Conservation (phyloP, 2,888 invertebrate species). For the Limenitis camilla region DNA sequence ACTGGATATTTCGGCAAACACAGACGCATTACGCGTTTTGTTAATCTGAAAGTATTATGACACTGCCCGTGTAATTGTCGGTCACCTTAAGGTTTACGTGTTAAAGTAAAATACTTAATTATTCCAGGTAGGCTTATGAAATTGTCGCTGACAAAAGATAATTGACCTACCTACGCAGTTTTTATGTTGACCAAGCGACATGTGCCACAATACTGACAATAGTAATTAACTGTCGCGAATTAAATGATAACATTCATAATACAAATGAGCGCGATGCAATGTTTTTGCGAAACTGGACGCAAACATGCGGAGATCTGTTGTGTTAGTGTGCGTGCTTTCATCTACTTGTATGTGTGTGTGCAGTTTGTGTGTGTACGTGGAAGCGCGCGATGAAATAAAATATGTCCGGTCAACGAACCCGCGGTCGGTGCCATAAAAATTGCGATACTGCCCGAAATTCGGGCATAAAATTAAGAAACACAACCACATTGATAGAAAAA, state of each 20-base stretch:
- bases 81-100: constrained; percentile 22
- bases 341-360: constrained; percentile 49
- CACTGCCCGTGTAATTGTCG: constrained; percentile 43
- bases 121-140: constrained; percentile 13
- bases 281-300: constrained; percentile 64
- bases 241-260: constrained; percentile 53
- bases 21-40: constrained; percentile 61
- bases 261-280: constrained; percentile 50
- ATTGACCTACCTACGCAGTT: constrained; percentile 12
- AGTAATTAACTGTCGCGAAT: constrained; percentile 48
- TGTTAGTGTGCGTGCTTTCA: constrained; percentile 50
- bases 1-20: constrained; percentile 74
- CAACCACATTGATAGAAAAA: constrained; percentile 8
- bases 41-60: constrained; percentile 56
- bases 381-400: constrained; percentile 75
- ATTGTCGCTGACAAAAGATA: constrained; percentile 5
- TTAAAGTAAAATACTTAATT: constrained; percentile 15
- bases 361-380: constrained; percentile 67
- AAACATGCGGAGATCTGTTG: constrained; percentile 55
- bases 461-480: constrained; percentile 47
- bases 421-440: constrained; percentile 73
- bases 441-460: constrained; percentile 71
- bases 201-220: constrained; percentile 42
- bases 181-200: constrained; percentile 23
- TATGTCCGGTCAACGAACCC: constrained; percentile 73